phyloP scores from a whole-genome alignment of 2,797 vertebrate genomes.

The Tragopan temminckii region DNA sequence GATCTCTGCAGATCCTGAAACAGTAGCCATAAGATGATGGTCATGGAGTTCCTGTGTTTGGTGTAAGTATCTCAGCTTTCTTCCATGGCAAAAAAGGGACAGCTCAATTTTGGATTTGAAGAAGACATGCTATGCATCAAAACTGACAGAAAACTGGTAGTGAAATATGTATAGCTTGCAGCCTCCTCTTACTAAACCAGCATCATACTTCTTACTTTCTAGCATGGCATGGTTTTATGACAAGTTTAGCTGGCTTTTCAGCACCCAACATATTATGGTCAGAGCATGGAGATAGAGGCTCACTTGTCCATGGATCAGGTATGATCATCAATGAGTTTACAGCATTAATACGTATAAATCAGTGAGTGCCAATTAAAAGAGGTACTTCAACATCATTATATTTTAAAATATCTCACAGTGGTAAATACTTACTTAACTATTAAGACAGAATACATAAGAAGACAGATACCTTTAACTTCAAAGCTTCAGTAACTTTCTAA shows the following conservation, averaged over 20 bases:
- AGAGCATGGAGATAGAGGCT: background rate
- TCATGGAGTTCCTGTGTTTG: background rate
- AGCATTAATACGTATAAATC: background rate
- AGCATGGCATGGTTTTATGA: background rate
- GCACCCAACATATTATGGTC: background rate
- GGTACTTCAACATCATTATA: background rate
- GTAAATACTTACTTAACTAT: background rate
- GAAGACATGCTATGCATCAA: background rate
- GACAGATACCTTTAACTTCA: background rate
- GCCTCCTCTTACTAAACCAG: background rate
- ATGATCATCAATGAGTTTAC: background rate
- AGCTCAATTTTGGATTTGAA: background rate
- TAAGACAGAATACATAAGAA: background rate
- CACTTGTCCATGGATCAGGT: background rate
- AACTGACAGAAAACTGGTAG: background rate
- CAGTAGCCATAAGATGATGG: background rate
- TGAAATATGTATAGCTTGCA: background rate
- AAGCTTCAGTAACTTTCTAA: background rate
- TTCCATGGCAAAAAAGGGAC: rapidly evolving
- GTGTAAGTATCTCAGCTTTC: background rate
- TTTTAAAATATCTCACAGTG: background rate
- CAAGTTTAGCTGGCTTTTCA: background rate
- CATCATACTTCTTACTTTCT: background rate
- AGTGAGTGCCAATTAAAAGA: background rate
- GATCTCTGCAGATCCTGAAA: background rate